A percentile compares a stretch with the other conserved stretches of the same genome.
Conservation (phyloP, 2,888 invertebrate genomes). For the Colletes collaris region DNA sequence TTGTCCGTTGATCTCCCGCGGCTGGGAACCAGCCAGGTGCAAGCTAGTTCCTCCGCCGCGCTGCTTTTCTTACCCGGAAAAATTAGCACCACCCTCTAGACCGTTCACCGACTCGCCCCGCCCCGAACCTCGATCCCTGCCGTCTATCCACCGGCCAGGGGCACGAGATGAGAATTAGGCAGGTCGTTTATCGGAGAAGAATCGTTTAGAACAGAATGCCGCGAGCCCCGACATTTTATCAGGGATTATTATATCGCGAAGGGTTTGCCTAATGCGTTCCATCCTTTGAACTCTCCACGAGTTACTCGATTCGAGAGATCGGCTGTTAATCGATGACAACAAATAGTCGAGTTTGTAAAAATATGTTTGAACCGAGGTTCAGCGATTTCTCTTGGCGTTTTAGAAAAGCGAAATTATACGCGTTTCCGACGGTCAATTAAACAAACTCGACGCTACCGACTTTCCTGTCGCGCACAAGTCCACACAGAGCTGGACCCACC, state of each 20-base stretch:
- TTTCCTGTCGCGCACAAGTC: slow-evolving; percentile 28
- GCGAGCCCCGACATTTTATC: slow-evolving; percentile 47
- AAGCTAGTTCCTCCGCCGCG: slow-evolving; percentile 61
- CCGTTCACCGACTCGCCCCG: slow-evolving; percentile 17
- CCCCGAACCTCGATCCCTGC: slow-evolving; percentile 39
- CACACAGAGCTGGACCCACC: slow-evolving; percentile 54
- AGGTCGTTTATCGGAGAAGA: slow-evolving; percentile 68
- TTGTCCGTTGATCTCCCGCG: slow-evolving; percentile 81
- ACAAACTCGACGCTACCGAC: slow-evolving; percentile 31
- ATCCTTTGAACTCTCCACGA: slow-evolving; percentile 33
- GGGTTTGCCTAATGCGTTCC: slow-evolving; percentile 42
- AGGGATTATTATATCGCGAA: slow-evolving; percentile 50
- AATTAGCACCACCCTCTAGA: slow-evolving; percentile 76
- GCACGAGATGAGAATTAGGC: slow-evolving; percentile 74
- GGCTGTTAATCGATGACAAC: background rate
- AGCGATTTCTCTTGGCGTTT: background rate
- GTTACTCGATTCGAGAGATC: background rate
- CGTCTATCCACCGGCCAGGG: slow-evolving; percentile 38
- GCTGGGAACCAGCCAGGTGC: slow-evolving; percentile 79
- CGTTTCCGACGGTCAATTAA: slow-evolving; percentile 44
- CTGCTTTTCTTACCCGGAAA: slow-evolving; percentile 78
- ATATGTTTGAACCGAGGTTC: slow-evolving; percentile 3
- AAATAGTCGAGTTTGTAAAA: slow-evolving; percentile 10
- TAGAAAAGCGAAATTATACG: background rate
- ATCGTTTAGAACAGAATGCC: slow-evolving; percentile 61